Percentiles rank a stretch among this genome's conserved stretches.
Evolutionary conservation across 2,113 vertebrate species (phyloP).

Genomic region (Seriola dumerili): DNA sequence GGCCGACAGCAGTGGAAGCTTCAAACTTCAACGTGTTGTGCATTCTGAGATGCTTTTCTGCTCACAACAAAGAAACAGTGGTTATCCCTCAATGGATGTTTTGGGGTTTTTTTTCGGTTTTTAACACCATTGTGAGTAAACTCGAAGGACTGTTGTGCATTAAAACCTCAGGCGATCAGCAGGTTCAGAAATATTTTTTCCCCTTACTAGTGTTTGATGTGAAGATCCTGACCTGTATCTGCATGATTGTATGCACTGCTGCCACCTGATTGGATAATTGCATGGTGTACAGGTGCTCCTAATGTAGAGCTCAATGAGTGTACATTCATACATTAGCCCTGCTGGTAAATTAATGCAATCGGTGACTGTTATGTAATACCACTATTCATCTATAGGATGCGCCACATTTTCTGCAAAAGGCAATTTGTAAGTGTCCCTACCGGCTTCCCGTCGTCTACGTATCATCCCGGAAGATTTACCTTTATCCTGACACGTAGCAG

Average conservation of each 20-base stretch:
- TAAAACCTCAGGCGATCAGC: neutral
- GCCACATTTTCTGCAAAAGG: neutral
- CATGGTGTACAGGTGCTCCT: neutral
- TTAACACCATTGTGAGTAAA: neutral
- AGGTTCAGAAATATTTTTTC: neutral
- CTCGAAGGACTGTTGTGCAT: neutral
- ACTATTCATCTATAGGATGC: neutral
- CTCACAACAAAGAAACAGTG: too few species aligned
- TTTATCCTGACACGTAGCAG: slow-evolving; percentile 85
- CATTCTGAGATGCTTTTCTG: too few species aligned
- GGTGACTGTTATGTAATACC: neutral
- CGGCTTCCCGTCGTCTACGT: slow-evolving; percentile 48
- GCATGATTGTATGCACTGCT: too few species aligned
- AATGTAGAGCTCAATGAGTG: neutral
- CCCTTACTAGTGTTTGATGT: too few species aligned
- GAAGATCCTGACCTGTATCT: neutral
- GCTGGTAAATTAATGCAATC: neutral
- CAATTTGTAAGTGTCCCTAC: neutral
- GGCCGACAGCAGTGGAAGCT: neutral
- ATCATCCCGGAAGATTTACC: slow-evolving; percentile 69
- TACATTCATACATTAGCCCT: neutral
- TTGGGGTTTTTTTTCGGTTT: too few species aligned
- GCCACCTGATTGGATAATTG: neutral
- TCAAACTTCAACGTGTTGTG: too few species aligned
- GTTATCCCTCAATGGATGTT: too few species aligned